phyloP scores from a whole-genome alignment of 2,113 vertebrate species.

The Pipa parva region DNA sequence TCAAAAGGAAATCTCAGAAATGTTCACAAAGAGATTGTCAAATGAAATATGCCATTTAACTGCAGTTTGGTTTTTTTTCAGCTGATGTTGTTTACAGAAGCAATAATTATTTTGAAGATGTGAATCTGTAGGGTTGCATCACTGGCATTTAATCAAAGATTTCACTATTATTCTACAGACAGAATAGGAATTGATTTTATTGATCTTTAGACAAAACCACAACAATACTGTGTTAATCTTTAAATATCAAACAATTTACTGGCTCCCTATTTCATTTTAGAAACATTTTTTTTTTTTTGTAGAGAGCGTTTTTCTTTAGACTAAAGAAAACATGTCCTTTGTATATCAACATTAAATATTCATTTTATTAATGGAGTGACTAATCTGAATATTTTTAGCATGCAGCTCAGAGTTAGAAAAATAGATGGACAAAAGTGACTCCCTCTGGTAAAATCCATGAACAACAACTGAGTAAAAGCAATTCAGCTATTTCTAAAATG shows the following conservation, averaged over 20 bases:
- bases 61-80: not conserved
- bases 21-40: too few relatives aligned
- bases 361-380: slow-evolving; percentile 27
- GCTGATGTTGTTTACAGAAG: not conserved
- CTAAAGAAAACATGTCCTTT: not conserved
- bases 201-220: slow-evolving; percentile 10
- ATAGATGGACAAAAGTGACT: slow-evolving; percentile 30
- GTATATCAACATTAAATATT: slow-evolving; percentile 15
- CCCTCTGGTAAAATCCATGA: slow-evolving; percentile 26
- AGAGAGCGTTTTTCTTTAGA: not conserved
- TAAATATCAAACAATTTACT: slow-evolving; percentile 19
- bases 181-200: slow-evolving; percentile 36
- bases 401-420: not conserved
- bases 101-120: not conserved
- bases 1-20: too few relatives aligned
- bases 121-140: not conserved
- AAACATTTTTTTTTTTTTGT: slow-evolving; percentile 8
- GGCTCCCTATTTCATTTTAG: slow-evolving; percentile 4
- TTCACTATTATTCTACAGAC: slow-evolving; percentile 27
- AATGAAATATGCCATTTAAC: not conserved
- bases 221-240: slow-evolving; percentile 24
- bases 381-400: slow-evolving; percentile 4
- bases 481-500: too few relatives aligned
- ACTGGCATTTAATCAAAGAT: slow-evolving; percentile 31
- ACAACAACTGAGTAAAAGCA: not conserved